Percentiles rank a stretch among this genome's conserved stretches.
phyloP scores from a whole-genome alignment of 2,113 vertebrate genomes.

The Solenodon paradoxus region DNA sequence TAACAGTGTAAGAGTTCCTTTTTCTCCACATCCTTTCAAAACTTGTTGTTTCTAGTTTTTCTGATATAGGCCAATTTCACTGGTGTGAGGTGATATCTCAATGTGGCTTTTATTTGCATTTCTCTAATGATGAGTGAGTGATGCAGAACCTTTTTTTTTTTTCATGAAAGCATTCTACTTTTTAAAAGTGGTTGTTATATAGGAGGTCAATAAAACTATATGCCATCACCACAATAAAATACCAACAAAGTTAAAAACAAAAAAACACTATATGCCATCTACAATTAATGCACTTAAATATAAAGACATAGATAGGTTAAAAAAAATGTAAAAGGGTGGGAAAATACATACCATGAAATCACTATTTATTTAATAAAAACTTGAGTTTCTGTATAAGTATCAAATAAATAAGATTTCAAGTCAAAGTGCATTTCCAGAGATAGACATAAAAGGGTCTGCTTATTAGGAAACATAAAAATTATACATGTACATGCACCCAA shows the following conservation, averaged over 20 bases:
- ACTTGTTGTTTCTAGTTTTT: no score
- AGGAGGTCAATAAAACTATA: neutral
- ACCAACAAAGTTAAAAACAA: no score
- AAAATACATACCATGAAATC: neutral
- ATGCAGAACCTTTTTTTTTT: no score
- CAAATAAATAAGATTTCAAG: neutral
- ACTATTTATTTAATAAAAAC: neutral
- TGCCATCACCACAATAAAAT: no score
- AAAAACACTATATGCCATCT: neutral
- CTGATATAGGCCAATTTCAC: no score
- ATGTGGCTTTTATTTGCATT: no score
- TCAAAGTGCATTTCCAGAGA: neutral
- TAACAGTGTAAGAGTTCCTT: no score
- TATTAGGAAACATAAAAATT: neutral
- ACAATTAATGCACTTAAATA: neutral
- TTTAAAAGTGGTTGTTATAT: neutral
- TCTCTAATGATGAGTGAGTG: no score
- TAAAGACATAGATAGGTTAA: no score
- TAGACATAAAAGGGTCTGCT: neutral
- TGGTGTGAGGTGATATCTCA: no score
- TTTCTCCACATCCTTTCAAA: no score
- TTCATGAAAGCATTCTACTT: neutral
- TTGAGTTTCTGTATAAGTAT: neutral
- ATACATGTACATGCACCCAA: neutral
- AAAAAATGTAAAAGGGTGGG: neutral